Evolutionary conservation across 2,888 invertebrate species (phyloP).

Genomic region (Drosophila conformis): DNA sequence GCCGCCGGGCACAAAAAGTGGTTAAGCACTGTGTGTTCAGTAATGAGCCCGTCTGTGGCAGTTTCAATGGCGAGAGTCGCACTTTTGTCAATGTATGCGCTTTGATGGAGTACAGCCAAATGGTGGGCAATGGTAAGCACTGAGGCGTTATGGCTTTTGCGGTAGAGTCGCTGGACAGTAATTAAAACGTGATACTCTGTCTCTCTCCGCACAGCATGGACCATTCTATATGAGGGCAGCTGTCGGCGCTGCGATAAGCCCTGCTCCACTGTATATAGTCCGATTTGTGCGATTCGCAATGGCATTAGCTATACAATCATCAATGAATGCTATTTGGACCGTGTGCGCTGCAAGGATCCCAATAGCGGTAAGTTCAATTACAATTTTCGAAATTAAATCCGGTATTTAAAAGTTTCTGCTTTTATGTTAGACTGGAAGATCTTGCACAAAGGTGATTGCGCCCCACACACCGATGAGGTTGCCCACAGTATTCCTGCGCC

Average conservation of each 20-base stretch:
- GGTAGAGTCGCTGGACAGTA: conserved; percentile 4
- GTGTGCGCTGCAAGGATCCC: conserved; percentile 72
- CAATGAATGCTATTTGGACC: conserved; percentile 75
- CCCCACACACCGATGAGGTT: conserved; percentile 17
- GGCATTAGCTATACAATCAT: conserved; percentile 72
- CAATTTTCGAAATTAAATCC: neutral
- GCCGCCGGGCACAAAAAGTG: neutral
- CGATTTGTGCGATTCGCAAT: conserved; percentile 72
- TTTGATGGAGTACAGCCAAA: conserved; percentile 65
- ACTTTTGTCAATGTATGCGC: conserved; percentile 73
- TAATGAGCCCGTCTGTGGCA: conserved; percentile 68
- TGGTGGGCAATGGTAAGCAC: conserved; percentile 61
- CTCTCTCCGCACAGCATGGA: conserved; percentile 62
- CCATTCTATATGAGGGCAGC: conserved; percentile 67
- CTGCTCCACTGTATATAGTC: conserved; percentile 64
- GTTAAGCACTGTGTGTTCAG: conserved; percentile 65
- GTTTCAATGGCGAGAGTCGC: conserved; percentile 56
- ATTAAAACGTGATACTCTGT: conserved; percentile 5
- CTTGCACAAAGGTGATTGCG: conserved; percentile 63
- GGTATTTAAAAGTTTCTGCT: neutral
- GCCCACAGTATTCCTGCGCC: conserved; percentile 27
- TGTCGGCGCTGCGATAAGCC: conserved; percentile 64
- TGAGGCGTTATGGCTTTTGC: conserved; percentile 16
- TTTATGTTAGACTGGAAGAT: conserved; percentile 62
- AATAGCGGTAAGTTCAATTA: conserved; percentile 57